A percentile compares a stretch with the other conserved stretches of the same genome.
These are phyloP conservation scores for Drosophila sp. DNA, from an alignment of 1,140 invertebrate species.

Conservation along the genomic window DNA sequence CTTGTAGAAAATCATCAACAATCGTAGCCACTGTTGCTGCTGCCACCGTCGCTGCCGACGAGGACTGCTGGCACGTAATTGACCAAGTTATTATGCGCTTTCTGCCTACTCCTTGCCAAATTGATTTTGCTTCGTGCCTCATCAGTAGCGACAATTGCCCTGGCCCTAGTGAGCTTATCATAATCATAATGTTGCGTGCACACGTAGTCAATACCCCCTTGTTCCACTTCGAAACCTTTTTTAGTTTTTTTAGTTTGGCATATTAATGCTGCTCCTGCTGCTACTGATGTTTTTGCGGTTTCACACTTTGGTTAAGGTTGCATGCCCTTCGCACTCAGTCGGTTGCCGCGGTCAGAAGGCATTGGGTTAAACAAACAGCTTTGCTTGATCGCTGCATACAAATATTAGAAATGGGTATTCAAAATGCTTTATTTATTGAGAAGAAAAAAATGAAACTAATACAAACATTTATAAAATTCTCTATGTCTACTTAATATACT, in stretches of 20 bases:
- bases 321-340: conserved; percentile 69
- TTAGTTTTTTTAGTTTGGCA: neutral
- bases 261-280: conserved; percentile 54
- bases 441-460: neutral
- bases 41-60: conserved; percentile 18
- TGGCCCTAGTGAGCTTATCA: conserved; percentile 50
- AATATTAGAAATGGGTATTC: conserved; percentile 10
- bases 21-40: neutral
- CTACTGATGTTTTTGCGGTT: conserved; percentile 84
- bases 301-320: conserved; percentile 84
- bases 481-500: conserved; percentile 95
- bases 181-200: conserved; percentile 50
- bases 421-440: conserved; percentile 49
- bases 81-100: conserved; percentile 78
- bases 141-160: conserved; percentile 80
- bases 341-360: conserved; percentile 45
- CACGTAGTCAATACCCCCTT: conserved; percentile 33
- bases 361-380: conserved; percentile 57
- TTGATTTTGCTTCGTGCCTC: conserved; percentile 81
- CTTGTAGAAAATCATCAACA: conserved; percentile 11
- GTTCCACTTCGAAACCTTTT: conserved; percentile 34
- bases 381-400: neutral
- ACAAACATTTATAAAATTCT: conserved; percentile 6
- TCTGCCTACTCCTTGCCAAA: conserved; percentile 62
- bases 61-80: conserved; percentile 51